Evolutionary conservation across 1,140 invertebrate species (phyloP).

Genomic region (Dufourea novaeangliae): DNA sequence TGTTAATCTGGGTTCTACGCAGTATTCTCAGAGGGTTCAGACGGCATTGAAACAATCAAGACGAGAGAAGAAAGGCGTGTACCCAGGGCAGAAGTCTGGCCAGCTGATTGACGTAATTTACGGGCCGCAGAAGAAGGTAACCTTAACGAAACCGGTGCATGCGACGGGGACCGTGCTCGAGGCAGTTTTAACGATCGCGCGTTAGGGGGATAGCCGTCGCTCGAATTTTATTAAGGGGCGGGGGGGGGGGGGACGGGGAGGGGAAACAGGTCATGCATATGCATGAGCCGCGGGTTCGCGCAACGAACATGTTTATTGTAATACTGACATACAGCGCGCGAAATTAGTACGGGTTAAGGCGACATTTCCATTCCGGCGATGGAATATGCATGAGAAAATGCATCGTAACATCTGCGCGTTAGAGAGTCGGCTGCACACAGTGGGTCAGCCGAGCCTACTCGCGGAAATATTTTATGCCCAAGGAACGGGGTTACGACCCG

Average conservation of each 20-base stretch:
- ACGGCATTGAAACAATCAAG: not conserved
- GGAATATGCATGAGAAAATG: slow-evolving; percentile 47
- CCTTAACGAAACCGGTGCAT: not conserved
- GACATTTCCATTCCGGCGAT: slow-evolving; percentile 34
- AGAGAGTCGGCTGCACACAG: slow-evolving; percentile 10
- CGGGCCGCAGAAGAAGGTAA: not conserved
- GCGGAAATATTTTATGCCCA: slow-evolving; percentile 30
- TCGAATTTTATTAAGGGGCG: slow-evolving; percentile 42
- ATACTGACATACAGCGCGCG: slow-evolving; percentile 42
- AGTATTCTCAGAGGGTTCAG: too few species aligned
- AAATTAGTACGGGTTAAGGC: slow-evolving; percentile 45
- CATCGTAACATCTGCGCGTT: slow-evolving; percentile 21
- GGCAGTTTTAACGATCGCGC: slow-evolving; percentile 36
- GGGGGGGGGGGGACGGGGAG: too few species aligned
- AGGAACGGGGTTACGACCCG: slow-evolving; percentile 15
- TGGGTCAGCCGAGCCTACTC: slow-evolving; percentile 28
- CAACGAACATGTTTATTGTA: slow-evolving; percentile 42
- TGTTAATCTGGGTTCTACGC: too few species aligned
- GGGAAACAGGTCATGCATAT: slow-evolving; percentile 23
- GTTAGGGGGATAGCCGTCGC: slow-evolving; percentile 6
- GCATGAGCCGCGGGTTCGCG: slow-evolving; percentile 22
- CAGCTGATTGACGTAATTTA: not conserved
- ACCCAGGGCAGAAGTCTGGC: not conserved
- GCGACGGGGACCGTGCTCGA: slow-evolving; percentile 4
- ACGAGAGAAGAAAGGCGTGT: not conserved